Conservation (phyloP, 1,140 invertebrate species). For the Drosophila ohnishii region DNA sequence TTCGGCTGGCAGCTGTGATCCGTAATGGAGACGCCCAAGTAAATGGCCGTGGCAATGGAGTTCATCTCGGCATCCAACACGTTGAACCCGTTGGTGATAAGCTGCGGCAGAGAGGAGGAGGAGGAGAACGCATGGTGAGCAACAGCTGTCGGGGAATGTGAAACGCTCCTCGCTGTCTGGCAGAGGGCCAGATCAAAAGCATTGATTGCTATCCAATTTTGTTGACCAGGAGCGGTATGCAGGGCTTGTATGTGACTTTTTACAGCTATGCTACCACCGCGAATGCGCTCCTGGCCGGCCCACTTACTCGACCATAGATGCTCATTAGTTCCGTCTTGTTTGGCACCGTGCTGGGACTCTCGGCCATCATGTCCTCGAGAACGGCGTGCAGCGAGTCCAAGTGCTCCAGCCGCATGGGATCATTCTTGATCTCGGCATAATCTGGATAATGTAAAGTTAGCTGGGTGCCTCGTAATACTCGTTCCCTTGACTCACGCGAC, state of each 20-base stretch:
- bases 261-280: too few species aligned
- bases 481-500: slow-evolving; percentile 88
- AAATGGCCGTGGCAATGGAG: slow-evolving; percentile 92
- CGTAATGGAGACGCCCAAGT: slow-evolving; percentile 92
- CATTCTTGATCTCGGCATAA: slow-evolving; percentile 90
- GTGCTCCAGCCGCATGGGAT: slow-evolving; percentile 89
- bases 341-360: slow-evolving; percentile 85
- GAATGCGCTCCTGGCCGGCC: slow-evolving; percentile 17
- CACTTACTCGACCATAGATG: slow-evolving; percentile 90
- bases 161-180: slow-evolving; percentile 18
- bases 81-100: slow-evolving; percentile 94
- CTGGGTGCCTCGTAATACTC: rapidly evolving
- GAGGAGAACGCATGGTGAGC: not conserved
- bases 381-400: slow-evolving; percentile 88
- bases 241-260: not conserved
- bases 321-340: slow-evolving; percentile 90
- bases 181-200: slow-evolving; percentile 16
- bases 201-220: slow-evolving; percentile 28
- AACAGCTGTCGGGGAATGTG: slow-evolving; percentile 3
- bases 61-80: slow-evolving; percentile 92
- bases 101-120: slow-evolving; percentile 83
- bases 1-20: slow-evolving; percentile 96
- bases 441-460: slow-evolving; percentile 83
- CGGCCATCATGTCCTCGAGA: slow-evolving; percentile 87
- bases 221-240: slow-evolving; percentile 26